These are phyloP conservation scores for Leptinotarsa texana DNA, from an alignment of 1,140 invertebrate species.

Conservation along the genomic window DNA sequence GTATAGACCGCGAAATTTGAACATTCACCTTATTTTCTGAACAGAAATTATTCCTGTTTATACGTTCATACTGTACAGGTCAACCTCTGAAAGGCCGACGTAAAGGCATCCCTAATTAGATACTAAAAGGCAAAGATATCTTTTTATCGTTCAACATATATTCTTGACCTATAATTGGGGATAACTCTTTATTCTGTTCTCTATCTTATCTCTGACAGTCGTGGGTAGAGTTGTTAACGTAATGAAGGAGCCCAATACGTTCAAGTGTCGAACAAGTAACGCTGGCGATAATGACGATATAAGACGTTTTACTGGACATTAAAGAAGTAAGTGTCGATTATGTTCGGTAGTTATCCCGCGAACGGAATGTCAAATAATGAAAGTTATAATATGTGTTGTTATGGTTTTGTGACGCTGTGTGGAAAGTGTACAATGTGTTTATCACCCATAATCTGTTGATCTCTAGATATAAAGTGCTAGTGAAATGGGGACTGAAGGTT, in stretches of 20 bases:
- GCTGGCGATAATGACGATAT: neutral
- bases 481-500: too few species aligned
- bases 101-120: too few species aligned
- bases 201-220: slow-evolving; percentile 35
- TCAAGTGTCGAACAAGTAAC: neutral
- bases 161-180: slow-evolving; percentile 44
- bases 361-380: neutral
- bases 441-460: too few species aligned
- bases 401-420: too few species aligned
- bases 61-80: too few species aligned
- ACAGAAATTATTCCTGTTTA: too few species aligned
- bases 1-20: too few species aligned
- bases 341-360: neutral
- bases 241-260: slow-evolving; percentile 16
- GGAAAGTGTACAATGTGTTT: too few species aligned
- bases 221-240: slow-evolving; percentile 11
- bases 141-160: slow-evolving; percentile 40
- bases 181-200: slow-evolving; percentile 41
- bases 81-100: too few species aligned
- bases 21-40: too few species aligned
- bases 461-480: too few species aligned
- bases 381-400: too few species aligned
- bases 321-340: neutral
- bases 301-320: slow-evolving; percentile 1
- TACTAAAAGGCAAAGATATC: neutral